Evolutionary conservation across 2,888 invertebrate species (phyloP).

Genomic region (Eupithecia pulchellata): DNA sequence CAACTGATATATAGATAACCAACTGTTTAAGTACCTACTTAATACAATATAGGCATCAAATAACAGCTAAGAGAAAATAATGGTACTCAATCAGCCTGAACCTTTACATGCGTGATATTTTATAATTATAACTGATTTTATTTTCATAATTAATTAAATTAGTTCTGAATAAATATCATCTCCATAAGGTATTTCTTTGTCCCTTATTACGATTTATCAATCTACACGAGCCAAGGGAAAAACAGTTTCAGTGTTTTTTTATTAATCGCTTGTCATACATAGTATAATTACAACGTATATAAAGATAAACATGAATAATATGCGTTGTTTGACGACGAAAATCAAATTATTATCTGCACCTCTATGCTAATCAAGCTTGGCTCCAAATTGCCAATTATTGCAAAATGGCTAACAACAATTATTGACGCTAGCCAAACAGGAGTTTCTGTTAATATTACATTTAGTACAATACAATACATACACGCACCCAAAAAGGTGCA

Average conservation of each 20-base stretch:
- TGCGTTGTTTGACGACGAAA: background rate
- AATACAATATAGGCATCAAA: too few species aligned
- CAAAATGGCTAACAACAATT: background rate
- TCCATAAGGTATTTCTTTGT: background rate
- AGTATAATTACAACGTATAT: background rate
- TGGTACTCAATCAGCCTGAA: too few species aligned
- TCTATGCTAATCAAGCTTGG: background rate
- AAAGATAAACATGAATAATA: conserved; percentile 1
- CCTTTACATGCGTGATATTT: too few species aligned
- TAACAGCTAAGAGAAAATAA: too few species aligned
- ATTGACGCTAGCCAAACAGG: background rate
- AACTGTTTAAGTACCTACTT: too few species aligned
- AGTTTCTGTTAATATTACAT: background rate
- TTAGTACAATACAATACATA: background rate
- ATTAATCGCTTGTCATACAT: background rate
- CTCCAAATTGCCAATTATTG: background rate
- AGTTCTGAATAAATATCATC: too few species aligned
- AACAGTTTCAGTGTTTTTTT: background rate
- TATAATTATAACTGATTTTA: too few species aligned
- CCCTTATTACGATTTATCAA: background rate
- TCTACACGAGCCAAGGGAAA: background rate
- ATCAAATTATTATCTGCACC: background rate
- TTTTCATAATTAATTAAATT: too few species aligned
- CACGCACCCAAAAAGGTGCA: background rate
- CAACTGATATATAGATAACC: too few species aligned